Base-by-base conservation (phyloP, 2,797 vertebrate genomes). In the Sylvia borin region DNA sequence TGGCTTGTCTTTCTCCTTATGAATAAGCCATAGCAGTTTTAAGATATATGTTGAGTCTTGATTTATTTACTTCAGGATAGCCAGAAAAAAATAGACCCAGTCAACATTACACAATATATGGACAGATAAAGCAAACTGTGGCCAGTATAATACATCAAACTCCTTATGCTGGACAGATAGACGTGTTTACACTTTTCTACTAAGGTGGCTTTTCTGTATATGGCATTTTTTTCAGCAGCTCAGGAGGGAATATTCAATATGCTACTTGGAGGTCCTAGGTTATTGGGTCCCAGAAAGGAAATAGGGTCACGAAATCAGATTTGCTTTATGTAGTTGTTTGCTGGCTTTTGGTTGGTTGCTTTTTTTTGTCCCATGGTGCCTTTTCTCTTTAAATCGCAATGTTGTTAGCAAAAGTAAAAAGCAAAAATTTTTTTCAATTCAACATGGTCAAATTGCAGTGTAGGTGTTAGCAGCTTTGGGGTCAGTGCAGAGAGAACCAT, bases 1-100 rank as follows among this genome's bases (percentile, higher is more conserved):
- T 98, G 96, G 96, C 96, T 96, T 97, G 72, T 93, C 94, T 97
- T 98, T 98, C 94, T 97, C 95, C 88, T 97, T 97, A 97, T 97
- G 97, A 98, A 98, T 97, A 98, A 98, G 97, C 97, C 96, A 89
- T 81, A 96, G 97, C 64, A 96, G 97, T 97, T 98, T 97, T 81
- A 97, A 96, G 97, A 97, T 88, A 97, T 97, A 97, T 98, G 94
- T 97, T 98, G 94, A 79, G 92, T 97, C 96, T 97, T 97, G 84
- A 95, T 97, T 98, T 97, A 97, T 97, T 97, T 97, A 97, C 92
- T 96, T 97, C 92, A 96, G 94, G 97, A 92, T 91, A 96, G 71
- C 68, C 92, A 95, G 85, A 95, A 97, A 97, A 96, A 96, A 91
- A 47, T 18, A 47, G 71, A 88, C 62, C 48, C 74, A 77, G 34